Evolutionary conservation across 37 sponge, comb jelly and placozoan species (phyloP).

Genomic region (Eunapius fragilis): DNA sequence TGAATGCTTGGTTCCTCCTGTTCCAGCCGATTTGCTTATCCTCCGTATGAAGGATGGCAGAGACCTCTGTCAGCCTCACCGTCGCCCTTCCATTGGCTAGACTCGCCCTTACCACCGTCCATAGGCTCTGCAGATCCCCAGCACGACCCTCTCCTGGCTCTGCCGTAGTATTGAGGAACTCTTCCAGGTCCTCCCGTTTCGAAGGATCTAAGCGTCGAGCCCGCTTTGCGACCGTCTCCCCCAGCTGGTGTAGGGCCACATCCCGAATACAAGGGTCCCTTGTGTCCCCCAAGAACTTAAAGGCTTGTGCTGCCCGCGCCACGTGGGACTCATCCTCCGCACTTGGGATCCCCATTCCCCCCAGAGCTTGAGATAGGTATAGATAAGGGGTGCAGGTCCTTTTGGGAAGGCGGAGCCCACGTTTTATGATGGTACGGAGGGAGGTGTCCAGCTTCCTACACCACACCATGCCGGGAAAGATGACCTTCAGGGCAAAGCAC

Average conservation of each 20-base stretch:
- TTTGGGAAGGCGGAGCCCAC: background rate
- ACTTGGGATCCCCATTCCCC: background rate
- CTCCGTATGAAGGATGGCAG: background rate
- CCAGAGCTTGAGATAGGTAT: background rate
- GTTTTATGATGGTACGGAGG: slow-evolving; percentile 10
- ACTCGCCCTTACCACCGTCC: background rate
- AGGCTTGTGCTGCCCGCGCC: background rate
- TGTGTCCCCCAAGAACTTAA: background rate
- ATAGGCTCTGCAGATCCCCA: background rate
- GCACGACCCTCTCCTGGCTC: background rate
- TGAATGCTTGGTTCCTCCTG: background rate
- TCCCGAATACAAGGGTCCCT: background rate
- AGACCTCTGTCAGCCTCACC: no score
- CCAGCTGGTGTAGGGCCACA: background rate
- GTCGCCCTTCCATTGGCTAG: background rate
- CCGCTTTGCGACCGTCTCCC: background rate
- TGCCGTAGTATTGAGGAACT: background rate
- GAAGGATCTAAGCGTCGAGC: background rate
- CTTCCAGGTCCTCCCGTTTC: background rate
- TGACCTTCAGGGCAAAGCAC: background rate
- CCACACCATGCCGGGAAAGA: slow-evolving; percentile 8
- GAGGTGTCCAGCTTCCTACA: background rate
- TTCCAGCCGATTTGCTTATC: background rate
- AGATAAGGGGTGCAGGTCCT: slow-evolving; percentile 14
- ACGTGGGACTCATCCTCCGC: background rate